A percentile compares a stretch with the other conserved stretches of the same genome.
These are phyloP conservation scores for Sarcophaga peregrina DNA, from an alignment of 1,140 invertebrate species.

Conservation along the genomic window DNA sequence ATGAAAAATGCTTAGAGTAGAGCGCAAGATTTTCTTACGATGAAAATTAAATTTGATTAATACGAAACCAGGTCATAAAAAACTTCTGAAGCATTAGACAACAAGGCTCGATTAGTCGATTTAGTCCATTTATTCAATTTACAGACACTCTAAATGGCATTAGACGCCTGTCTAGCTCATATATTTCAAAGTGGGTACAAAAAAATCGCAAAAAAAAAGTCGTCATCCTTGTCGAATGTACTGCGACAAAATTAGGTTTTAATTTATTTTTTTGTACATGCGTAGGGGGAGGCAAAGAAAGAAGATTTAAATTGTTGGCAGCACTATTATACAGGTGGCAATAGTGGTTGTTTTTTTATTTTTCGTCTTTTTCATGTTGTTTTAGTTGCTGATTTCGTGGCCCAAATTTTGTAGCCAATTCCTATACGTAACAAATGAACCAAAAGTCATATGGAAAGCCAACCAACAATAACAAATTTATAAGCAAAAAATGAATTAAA, in stretches of 20 bases:
- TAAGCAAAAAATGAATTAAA: neutral
- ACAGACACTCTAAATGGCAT: no score
- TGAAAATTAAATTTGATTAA: no score
- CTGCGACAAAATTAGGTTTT: neutral
- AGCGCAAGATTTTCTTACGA: no score
- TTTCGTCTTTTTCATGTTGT: no score
- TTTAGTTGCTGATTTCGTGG: neutral
- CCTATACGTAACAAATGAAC: conserved; percentile 5
- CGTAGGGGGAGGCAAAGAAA: conserved; percentile 12
- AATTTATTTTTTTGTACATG: conserved; percentile 1
- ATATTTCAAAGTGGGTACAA: neutral
- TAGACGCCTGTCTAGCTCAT: neutral
- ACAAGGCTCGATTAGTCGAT: neutral
- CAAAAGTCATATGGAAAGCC: neutral
- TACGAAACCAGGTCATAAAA: neutral
- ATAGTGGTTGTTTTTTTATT: conserved; percentile 9
- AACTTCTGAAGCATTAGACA: neutral
- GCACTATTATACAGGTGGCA: conserved; percentile 3
- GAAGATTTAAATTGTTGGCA: neutral
- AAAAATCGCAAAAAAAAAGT: conserved; percentile 7
- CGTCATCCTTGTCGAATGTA: neutral
- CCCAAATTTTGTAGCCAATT: conserved; percentile 2
- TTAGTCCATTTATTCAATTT: neutral
- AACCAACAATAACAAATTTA: neutral
- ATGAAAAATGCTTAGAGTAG: no score